A percentile compares a stretch with the other conserved stretches of the same genome.
Conservation (phyloP, 1,140 invertebrate species). For the Drosophila varians region DNA sequence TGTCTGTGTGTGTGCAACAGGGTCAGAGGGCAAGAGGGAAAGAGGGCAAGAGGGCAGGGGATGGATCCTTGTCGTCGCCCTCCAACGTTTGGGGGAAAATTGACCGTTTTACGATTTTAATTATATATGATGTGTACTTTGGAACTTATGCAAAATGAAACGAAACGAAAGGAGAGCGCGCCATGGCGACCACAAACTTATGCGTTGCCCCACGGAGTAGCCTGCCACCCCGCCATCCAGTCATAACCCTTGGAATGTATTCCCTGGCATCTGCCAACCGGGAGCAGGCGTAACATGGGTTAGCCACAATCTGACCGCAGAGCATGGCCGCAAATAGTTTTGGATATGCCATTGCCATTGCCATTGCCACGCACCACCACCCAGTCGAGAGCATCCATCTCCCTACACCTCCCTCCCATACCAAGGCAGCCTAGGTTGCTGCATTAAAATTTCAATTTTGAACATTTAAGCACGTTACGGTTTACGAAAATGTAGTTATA, state of each 20-base stretch:
- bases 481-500: constrained; percentile 73
- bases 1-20: constrained; percentile 1
- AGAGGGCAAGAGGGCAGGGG: not conserved
- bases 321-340: constrained; percentile 77
- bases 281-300: constrained; percentile 54
- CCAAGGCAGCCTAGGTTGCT: constrained; percentile 20
- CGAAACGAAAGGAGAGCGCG: constrained; percentile 59
- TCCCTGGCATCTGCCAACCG: constrained; percentile 29
- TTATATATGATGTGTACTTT: constrained; percentile 83
- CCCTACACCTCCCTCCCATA: constrained; percentile 8
- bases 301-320: constrained; percentile 65
- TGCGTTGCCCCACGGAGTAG: constrained; percentile 36
- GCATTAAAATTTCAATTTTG: constrained; percentile 77
- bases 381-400: not conserved
- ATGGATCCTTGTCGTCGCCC: constrained; percentile 18
- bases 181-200: constrained; percentile 71
- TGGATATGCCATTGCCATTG: constrained; percentile 54
- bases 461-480: constrained; percentile 70
- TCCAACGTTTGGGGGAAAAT: constrained; percentile 56
- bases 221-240: not conserved
- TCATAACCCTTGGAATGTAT: not conserved
- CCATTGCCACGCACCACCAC: constrained; percentile 9
- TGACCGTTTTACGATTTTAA: constrained; percentile 83
- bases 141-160: constrained; percentile 81
- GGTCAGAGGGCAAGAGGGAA: not conserved